A percentile compares a stretch with the other conserved stretches of the same genome.
Evolutionary conservation across 2,113 vertebrate genomes (phyloP).

Genomic region (Nymphicus hollandicus): DNA sequence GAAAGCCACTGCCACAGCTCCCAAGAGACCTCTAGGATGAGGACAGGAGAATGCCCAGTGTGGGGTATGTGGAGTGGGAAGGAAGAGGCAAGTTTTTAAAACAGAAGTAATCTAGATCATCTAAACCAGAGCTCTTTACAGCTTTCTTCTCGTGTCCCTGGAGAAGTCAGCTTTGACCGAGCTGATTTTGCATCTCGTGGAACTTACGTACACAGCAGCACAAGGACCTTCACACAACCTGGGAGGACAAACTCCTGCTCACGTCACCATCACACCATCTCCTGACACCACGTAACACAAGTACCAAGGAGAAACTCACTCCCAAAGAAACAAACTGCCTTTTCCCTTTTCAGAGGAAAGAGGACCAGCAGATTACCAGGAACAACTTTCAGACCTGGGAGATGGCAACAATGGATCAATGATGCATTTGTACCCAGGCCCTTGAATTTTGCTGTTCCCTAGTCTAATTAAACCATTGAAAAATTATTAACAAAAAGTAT

Average conservation of each 20-base stretch:
- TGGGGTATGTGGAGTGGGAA: accelerated
- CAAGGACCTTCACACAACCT: neutral
- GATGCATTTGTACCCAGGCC: accelerated
- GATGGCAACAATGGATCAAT: accelerated
- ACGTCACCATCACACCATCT: neutral
- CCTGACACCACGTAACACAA: accelerated
- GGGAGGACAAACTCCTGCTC: neutral
- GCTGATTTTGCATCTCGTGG: neutral
- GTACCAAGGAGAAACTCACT: neutral
- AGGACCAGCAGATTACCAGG: neutral
- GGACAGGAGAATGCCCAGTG: neutral
- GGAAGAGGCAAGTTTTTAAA: neutral
- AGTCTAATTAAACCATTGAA: neutral
- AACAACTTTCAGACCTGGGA: accelerated
- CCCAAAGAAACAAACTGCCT: neutral
- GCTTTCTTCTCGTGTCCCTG: neutral
- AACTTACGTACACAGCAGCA: neutral
- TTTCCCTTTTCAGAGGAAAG: neutral
- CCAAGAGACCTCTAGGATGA: neutral
- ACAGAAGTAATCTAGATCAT: neutral
- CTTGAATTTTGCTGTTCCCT: neutral
- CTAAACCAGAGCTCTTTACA: neutral
- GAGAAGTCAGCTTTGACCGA: accelerated
- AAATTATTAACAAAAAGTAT: neutral
- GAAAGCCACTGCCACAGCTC: neutral